Conservation (phyloP, 2,888 invertebrate genomes). For the Yponomeuta evonymella region DNA sequence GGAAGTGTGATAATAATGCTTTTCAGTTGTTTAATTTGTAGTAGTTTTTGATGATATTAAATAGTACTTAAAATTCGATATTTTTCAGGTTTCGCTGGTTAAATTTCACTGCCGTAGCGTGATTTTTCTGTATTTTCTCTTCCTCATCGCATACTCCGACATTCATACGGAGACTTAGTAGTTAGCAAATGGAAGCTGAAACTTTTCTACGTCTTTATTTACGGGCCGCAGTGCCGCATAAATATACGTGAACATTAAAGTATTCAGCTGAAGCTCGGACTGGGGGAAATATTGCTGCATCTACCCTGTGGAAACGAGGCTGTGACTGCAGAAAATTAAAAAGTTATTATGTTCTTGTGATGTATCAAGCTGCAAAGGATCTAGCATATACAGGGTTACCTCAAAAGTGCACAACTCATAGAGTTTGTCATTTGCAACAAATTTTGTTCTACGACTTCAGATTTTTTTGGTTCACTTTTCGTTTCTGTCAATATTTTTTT, state of each 20-base stretch:
- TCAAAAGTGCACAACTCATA: too few species aligned
- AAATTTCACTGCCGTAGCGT: not conserved
- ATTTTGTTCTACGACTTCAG: too few species aligned
- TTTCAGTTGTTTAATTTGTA: too few species aligned
- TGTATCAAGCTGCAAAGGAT: not conserved
- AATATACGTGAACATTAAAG: slow-evolving; percentile 57
- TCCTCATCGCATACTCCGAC: slow-evolving; percentile 19
- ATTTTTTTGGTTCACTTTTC: too few species aligned
- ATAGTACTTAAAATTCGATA: too few species aligned
- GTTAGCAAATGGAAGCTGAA: slow-evolving; percentile 60
- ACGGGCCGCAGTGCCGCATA: slow-evolving; percentile 48
- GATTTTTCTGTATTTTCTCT: slow-evolving; percentile 3
- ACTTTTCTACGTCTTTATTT: slow-evolving; percentile 52
- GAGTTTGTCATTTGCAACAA: too few species aligned
- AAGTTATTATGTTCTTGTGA: not conserved
- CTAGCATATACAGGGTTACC: not conserved
- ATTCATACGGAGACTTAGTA: slow-evolving; percentile 45
- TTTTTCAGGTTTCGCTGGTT: too few species aligned
- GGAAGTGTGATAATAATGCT: too few species aligned
- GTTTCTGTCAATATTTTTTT: too few species aligned
- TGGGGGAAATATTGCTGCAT: slow-evolving; percentile 9
- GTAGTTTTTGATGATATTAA: too few species aligned
- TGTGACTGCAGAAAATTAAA: not conserved
- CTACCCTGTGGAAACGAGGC: not conserved
- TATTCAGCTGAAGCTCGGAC: slow-evolving; percentile 36